Percentiles rank a stretch among this genome's conserved stretches.
Evolutionary conservation across 1,140 invertebrate species (phyloP).

Genomic region (Zeugodacus cucurbitae): DNA sequence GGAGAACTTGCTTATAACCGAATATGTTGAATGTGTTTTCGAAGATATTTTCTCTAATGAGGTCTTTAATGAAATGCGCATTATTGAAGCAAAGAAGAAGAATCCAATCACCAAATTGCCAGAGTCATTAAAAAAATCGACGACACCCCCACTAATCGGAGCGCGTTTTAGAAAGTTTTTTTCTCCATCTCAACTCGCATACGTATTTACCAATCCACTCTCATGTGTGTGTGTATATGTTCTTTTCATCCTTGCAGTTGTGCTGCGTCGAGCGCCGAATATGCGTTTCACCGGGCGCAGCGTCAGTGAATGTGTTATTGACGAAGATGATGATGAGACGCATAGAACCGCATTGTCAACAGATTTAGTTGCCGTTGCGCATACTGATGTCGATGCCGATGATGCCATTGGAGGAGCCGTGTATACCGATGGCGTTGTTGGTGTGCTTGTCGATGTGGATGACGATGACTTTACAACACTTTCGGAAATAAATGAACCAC

Average conservation of each 20-base stretch:
- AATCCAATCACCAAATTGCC: too few relatives aligned
- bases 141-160: too few relatives aligned
- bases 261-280: not conserved
- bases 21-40: too few relatives aligned
- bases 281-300: slow-evolving; percentile 55
- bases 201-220: not conserved
- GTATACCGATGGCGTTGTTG: slow-evolving; percentile 54
- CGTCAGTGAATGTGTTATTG: slow-evolving; percentile 61
- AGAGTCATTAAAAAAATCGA: too few relatives aligned
- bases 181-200: not conserved
- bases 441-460: slow-evolving; percentile 52
- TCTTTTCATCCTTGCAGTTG: slow-evolving; percentile 22
- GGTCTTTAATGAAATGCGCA: too few relatives aligned
- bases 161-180: too few relatives aligned
- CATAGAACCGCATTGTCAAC: slow-evolving; percentile 45
- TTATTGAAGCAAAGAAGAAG: too few relatives aligned
- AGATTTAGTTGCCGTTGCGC: slow-evolving; percentile 33
- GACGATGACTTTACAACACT: slow-evolving; percentile 63
- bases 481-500: slow-evolving; percentile 65
- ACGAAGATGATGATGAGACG: slow-evolving; percentile 41
- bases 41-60: too few relatives aligned
- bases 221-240: not conserved
- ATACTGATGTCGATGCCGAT: slow-evolving; percentile 47
- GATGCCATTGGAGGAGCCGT: slow-evolving; percentile 47
- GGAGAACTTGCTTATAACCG: too few relatives aligned